These are phyloP conservation scores for Buceros bicornis DNA, from an alignment of 2,797 vertebrate genomes.

Conservation along the genomic window DNA sequence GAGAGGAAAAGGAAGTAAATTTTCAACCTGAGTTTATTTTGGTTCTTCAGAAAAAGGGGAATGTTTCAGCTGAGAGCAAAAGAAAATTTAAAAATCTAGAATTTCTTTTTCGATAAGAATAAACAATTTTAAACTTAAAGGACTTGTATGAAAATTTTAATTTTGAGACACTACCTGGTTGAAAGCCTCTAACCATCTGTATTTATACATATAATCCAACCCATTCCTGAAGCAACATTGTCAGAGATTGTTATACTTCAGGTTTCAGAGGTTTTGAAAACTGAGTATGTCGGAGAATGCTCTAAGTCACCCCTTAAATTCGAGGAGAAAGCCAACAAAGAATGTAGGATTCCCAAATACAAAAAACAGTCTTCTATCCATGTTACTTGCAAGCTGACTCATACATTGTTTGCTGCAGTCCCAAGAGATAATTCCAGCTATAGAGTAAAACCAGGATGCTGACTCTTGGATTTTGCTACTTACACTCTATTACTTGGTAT, in stretches of 20 bases:
- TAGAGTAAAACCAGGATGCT: background rate
- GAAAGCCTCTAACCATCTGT: background rate
- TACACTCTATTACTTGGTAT: background rate
- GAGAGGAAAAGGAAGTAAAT: background rate
- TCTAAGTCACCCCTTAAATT: background rate
- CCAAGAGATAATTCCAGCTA: background rate
- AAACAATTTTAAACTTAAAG: background rate
- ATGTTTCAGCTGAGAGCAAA: background rate
- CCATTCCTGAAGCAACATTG: background rate
- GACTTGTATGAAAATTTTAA: background rate
- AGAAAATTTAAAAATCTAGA: background rate
- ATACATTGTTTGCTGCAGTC: background rate
- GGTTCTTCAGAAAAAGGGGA: background rate
- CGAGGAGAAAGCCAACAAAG: background rate
- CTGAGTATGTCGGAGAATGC: background rate
- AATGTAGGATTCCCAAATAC: background rate
- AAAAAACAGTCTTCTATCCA: background rate
- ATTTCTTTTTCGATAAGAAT: background rate
- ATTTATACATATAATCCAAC: background rate
- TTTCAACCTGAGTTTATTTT: background rate
- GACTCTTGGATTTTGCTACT: background rate
- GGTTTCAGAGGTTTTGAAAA: background rate
- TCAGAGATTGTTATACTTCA: background rate
- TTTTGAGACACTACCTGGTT: background rate
- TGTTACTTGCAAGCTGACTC: background rate